Percentiles rank a stretch among this genome's conserved stretches.
Evolutionary conservation across 2,888 invertebrate genomes (phyloP).

Genomic region (Acleris laterana): DNA sequence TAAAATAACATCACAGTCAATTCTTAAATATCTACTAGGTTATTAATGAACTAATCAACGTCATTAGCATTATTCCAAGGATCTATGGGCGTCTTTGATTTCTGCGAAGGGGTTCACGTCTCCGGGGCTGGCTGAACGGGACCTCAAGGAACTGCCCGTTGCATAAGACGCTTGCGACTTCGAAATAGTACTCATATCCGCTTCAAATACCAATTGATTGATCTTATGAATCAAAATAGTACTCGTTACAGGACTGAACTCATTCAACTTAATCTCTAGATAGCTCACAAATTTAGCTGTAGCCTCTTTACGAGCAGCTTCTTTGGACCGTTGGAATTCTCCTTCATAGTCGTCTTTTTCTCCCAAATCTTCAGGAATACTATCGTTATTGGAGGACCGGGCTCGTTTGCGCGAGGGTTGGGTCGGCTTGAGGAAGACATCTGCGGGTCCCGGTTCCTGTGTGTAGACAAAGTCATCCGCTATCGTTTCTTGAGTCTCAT

Average conservation of each 20-base stretch:
- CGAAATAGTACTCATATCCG: slow-evolving; percentile 23
- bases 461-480: not conserved
- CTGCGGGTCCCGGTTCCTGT: not conserved
- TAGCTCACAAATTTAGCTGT: slow-evolving; percentile 28
- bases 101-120: slow-evolving; percentile 8
- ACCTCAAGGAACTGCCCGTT: slow-evolving; percentile 7
- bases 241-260: slow-evolving; percentile 26
- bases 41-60: not conserved
- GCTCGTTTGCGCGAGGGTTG: slow-evolving; percentile 8
- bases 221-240: slow-evolving; percentile 33
- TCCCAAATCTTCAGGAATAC: slow-evolving; percentile 1
- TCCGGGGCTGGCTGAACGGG: slow-evolving; percentile 17
- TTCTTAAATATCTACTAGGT: too few relatives aligned
- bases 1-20: too few relatives aligned
- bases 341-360: slow-evolving; percentile 1
- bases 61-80: not conserved
- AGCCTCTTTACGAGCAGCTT: slow-evolving; percentile 17
- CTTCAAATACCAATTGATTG: slow-evolving; percentile 31
- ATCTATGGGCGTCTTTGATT: not conserved
- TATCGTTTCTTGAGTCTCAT: not conserved
- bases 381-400: slow-evolving; percentile 12
- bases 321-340: slow-evolving; percentile 1
- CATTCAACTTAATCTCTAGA: slow-evolving; percentile 26
- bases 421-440: slow-evolving; percentile 2
- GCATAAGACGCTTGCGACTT: slow-evolving; percentile 22